Conservation (phyloP, 2,797 vertebrate species). For the Hippopotamyrus pictus region DNA sequence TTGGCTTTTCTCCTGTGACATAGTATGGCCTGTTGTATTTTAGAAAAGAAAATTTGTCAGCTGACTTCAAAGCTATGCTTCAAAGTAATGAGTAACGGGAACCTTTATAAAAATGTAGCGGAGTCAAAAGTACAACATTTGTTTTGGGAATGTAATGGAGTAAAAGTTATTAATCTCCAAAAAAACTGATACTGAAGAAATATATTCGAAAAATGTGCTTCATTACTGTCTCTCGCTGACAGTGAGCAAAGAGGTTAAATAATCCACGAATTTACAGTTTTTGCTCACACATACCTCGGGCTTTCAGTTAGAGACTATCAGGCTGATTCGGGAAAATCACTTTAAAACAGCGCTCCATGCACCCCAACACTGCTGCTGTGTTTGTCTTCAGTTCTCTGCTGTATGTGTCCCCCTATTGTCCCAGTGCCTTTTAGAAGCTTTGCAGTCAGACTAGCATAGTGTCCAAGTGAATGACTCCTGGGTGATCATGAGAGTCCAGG, state of each 20-base stretch:
- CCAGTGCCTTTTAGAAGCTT: neutral
- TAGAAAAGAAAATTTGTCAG: neutral
- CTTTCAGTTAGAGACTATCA: neutral
- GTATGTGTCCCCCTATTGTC: neutral
- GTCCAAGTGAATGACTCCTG: neutral
- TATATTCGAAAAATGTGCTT: neutral
- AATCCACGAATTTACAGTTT: neutral
- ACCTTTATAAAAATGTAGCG: neutral
- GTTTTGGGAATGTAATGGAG: neutral
- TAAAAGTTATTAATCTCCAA: neutral
- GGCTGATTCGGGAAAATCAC: neutral
- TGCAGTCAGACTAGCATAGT: neutral
- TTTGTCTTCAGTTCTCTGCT: neutral
- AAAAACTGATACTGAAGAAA: neutral
- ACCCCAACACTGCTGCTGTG: neutral
- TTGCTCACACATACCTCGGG: neutral
- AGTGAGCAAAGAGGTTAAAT: neutral
- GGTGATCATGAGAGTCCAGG: neutral
- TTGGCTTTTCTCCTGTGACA: neutral
- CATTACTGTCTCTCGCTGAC: neutral
- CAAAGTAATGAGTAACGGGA: neutral
- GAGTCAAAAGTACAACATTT: neutral
- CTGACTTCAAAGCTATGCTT: neutral
- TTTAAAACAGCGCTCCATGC: neutral
- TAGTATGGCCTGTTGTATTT: neutral